These are phyloP conservation scores for Branchinecta lynchi DNA, from an alignment of 1,140 invertebrate genomes.

Conservation along the genomic window DNA sequence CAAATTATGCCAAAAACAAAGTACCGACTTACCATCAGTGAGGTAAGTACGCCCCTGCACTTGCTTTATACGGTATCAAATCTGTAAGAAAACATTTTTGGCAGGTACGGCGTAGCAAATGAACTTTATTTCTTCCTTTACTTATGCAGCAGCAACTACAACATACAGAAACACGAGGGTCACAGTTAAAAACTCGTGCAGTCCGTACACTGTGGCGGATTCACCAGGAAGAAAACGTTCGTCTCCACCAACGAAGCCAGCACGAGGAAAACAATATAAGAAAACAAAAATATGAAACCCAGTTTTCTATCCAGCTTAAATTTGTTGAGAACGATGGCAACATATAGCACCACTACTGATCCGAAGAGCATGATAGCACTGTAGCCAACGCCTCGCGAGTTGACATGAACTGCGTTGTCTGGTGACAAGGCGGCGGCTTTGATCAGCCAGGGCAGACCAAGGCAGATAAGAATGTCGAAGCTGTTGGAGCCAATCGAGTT, in stretches of 20 bases:
- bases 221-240: conserved; percentile 70
- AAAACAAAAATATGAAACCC: conserved; percentile 53
- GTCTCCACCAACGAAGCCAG: conserved; percentile 67
- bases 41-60: too few relatives aligned
- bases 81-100: too few relatives aligned
- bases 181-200: not conserved
- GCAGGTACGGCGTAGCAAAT: too few relatives aligned
- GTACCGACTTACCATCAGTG: too few relatives aligned
- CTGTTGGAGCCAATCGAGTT: conserved; percentile 38
- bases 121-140: too few relatives aligned
- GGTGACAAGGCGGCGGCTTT: conserved; percentile 30
- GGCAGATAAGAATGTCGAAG: conserved; percentile 37
- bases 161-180: too few relatives aligned
- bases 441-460: conserved; percentile 38
- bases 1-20: too few relatives aligned
- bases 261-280: conserved; percentile 59
- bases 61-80: too few relatives aligned
- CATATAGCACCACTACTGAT: conserved; percentile 27
- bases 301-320: conserved; percentile 37
- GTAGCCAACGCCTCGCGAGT: conserved; percentile 35
- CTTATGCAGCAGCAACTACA: too few relatives aligned
- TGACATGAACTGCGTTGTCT: conserved; percentile 34
- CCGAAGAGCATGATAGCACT: conserved; percentile 29
- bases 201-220: conserved; percentile 52
- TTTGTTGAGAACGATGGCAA: conserved; percentile 26